Percentiles rank a stretch among this genome's conserved stretches.
phyloP scores from a whole-genome alignment of 2,113 vertebrate species.

The Tetraodon nigroviridis region DNA sequence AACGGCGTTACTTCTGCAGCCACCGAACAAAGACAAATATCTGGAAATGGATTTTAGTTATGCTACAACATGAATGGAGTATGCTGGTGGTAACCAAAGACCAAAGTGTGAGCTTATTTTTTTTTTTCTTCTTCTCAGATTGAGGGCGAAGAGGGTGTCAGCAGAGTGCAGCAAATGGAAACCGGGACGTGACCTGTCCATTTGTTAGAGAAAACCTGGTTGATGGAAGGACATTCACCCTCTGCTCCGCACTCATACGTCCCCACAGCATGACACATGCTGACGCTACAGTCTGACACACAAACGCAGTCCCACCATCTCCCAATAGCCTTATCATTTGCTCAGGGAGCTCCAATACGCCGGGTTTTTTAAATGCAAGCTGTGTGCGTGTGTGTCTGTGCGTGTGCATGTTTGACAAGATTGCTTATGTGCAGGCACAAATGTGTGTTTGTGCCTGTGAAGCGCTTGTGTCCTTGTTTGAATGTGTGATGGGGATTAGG shows the following conservation, averaged over 20 bases:
- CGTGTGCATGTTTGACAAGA: conserved; percentile 29
- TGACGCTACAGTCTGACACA: conserved; percentile 17
- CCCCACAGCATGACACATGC: conserved; percentile 43
- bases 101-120: no score
- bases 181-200: conserved; percentile 52
- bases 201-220: conserved; percentile 59
- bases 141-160: neutral
- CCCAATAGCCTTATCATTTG: conserved; percentile 45
- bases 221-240: conserved; percentile 59
- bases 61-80: no score
- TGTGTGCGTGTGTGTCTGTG: conserved; percentile 30
- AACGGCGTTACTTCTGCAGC: neutral
- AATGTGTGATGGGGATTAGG: conserved; percentile 62
- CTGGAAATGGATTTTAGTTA: no score
- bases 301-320: conserved; percentile 27
- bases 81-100: no score
- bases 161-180: conserved; percentile 33
- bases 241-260: conserved; percentile 48
- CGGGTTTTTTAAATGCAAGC: conserved; percentile 52
- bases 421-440: conserved; percentile 32
- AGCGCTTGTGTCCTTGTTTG: conserved; percentile 46
- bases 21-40: neutral
- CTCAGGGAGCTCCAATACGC: conserved; percentile 54
- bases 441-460: conserved; percentile 35
- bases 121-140: no score